Evolutionary conservation across 2,888 invertebrate genomes (phyloP), one percentile per base, ranked within the genome.

Genomic region (Trissonchulus sp.): DNA sequence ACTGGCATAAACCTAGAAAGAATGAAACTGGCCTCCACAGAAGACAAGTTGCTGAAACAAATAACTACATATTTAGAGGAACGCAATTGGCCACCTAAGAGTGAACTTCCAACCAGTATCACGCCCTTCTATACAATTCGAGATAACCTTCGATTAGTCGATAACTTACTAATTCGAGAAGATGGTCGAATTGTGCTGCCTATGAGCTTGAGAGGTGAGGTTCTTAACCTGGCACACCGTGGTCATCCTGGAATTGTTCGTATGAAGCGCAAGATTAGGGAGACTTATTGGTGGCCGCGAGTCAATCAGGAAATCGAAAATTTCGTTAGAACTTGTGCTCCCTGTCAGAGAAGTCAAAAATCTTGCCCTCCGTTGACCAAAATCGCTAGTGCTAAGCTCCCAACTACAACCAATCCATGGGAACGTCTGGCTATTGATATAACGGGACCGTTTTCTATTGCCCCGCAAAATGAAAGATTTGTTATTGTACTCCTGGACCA

Each of bases 171-270:
- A 35, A 2, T 69, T 8, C 34, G 34, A 69, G 36, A n/a, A 2
- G 71, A 69, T 65, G 48, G 23, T 15, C 71, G 71, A 34, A 69
- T 69, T 36, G 36, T 69, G n/a, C 36, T 69, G 23, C 71, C 71
- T 2, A 31, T 28, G 34, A 69, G 36, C 34, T 36, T 69, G n/a
- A 30, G 71, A 34, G 33, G 37, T 28, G 37, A 36, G n/a, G 35
- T 69, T 15, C 23, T 69, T 31, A 31, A n/a, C 34, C 71, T 34
- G 8, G 71, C 71, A 31, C 71, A 69, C 34, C 71, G 36, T 35
- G 71, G 71, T 34, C 71, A 69, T n/a, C 71, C 71, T n/a, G 31
- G 71, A 2, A 69, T 69, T 8, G 71, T 34, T 2, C 71, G 71
- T 33, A 69, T 69, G 71, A 69, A 69, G 34, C 71, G 71, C n/a